Evolutionary conservation across 2,888 invertebrate species (phyloP).

Genomic region (Tyria jacobaeae): DNA sequence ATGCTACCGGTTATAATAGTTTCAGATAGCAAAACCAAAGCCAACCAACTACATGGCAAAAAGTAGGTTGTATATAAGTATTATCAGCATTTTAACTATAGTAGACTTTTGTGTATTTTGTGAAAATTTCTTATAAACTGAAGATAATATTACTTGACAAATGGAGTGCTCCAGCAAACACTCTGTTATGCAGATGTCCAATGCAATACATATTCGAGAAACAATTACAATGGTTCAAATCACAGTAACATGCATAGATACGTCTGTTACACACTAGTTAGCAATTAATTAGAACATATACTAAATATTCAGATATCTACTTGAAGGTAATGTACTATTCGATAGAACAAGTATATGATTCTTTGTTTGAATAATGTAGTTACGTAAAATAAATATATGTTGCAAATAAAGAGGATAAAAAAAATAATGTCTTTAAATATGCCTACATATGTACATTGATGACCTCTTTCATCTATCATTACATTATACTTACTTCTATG

Average conservation of each 20-base stretch:
- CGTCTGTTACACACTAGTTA: conserved; percentile 20
- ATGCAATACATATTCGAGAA: conserved; percentile 14
- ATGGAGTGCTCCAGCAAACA: conserved; percentile 8
- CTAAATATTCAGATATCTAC: conserved; percentile 4
- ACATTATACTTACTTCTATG: too few species aligned
- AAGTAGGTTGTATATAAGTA: too few species aligned
- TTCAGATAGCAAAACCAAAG: too few species aligned
- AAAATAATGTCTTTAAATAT: too few species aligned
- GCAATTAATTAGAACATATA: conserved; percentile 35
- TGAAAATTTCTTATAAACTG: background rate
- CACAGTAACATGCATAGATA: conserved; percentile 26
- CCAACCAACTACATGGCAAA: too few species aligned
- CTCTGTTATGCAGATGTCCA: conserved; percentile 9
- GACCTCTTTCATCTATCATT: too few species aligned
- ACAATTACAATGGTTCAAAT: conserved; percentile 34
- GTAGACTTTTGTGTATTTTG: background rate
- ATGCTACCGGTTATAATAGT: too few species aligned
- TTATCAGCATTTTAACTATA: too few species aligned
- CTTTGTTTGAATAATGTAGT: background rate
- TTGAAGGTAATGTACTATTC: conserved; percentile 17
- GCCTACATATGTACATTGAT: too few species aligned
- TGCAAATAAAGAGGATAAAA: too few species aligned
- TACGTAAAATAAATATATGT: too few species aligned
- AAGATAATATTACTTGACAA: conserved; percentile 3
- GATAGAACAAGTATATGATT: background rate